phyloP scores from a whole-genome alignment of 1,140 invertebrate genomes.

The Scaptomyza montana region DNA sequence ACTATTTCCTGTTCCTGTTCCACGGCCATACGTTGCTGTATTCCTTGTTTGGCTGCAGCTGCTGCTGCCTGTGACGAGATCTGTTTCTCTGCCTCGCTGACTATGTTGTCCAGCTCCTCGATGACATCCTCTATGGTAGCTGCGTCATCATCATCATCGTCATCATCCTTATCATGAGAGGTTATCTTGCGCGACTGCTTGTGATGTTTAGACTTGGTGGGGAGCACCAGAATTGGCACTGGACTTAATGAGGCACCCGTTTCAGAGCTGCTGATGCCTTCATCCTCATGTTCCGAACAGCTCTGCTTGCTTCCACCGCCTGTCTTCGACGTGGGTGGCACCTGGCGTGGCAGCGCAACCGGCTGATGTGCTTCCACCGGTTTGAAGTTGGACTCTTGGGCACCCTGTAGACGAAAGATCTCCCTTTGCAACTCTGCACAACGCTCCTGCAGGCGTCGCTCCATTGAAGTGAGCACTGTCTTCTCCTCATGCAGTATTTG shows the following conservation, averaged over 20 bases:
- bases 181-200: slow-evolving; percentile 60
- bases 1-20: slow-evolving; percentile 86
- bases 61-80: slow-evolving; percentile 81
- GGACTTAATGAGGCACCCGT: slow-evolving; percentile 88
- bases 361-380: slow-evolving; percentile 77
- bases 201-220: slow-evolving; percentile 79
- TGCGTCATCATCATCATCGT: slow-evolving; percentile 88
- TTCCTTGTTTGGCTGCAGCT: slow-evolving; percentile 20
- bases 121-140: slow-evolving; percentile 95
- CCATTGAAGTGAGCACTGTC: slow-evolving; percentile 89
- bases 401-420: slow-evolving; percentile 83
- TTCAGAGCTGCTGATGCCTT: slow-evolving; percentile 93
- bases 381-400: slow-evolving; percentile 76
- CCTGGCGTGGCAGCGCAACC: slow-evolving; percentile 74
- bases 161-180: slow-evolving; percentile 18
- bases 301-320: slow-evolving; percentile 74
- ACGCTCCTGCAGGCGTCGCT: slow-evolving; percentile 90
- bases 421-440: slow-evolving; percentile 88
- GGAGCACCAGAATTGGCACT: slow-evolving; percentile 83
- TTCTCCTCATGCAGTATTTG: slow-evolving; percentile 92
- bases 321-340: slow-evolving; percentile 55
- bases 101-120: slow-evolving; percentile 92
- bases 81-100: slow-evolving; percentile 92
- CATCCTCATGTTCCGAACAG: slow-evolving; percentile 92
- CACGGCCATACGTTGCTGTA: slow-evolving; percentile 22